phyloP scores from a whole-genome alignment of 2,797 vertebrate species.

The Streptopelia turtur region DNA sequence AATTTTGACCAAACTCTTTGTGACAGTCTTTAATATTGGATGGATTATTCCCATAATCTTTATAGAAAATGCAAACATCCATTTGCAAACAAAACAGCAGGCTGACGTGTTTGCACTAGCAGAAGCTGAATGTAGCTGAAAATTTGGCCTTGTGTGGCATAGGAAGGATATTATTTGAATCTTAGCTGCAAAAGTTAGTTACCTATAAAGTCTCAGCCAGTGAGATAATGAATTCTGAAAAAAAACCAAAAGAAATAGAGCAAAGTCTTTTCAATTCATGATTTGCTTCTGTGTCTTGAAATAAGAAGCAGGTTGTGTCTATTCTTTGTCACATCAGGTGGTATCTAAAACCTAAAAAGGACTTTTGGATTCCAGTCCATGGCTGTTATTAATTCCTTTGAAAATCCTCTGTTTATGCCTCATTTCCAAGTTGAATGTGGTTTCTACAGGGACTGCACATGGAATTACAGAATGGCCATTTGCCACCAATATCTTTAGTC shows the following conservation, averaged over 20 bases:
- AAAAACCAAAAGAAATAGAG: slow-evolving; percentile 7
- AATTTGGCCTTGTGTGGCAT: background rate
- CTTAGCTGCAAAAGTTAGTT: background rate
- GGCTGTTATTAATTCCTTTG: background rate
- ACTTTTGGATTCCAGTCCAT: background rate
- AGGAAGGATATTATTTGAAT: background rate
- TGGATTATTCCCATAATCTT: background rate
- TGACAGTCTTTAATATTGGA: background rate
- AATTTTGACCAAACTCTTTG: background rate
- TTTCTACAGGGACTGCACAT: background rate
- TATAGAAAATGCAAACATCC: background rate
- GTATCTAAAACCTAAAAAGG: background rate
- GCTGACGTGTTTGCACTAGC: background rate
- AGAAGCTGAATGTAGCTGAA: background rate
- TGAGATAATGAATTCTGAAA: background rate
- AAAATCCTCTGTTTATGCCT: slow-evolving; percentile 12
- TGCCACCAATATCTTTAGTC: background rate
- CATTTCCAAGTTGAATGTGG: background rate
- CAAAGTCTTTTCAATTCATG: background rate
- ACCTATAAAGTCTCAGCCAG: background rate
- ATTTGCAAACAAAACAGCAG: background rate
- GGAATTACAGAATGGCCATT: background rate
- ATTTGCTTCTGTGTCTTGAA: background rate
- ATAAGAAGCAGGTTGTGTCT: background rate
- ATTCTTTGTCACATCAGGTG: background rate